Conservation (phyloP, 2,888 invertebrate species). For the Neoascia interrupta region DNA sequence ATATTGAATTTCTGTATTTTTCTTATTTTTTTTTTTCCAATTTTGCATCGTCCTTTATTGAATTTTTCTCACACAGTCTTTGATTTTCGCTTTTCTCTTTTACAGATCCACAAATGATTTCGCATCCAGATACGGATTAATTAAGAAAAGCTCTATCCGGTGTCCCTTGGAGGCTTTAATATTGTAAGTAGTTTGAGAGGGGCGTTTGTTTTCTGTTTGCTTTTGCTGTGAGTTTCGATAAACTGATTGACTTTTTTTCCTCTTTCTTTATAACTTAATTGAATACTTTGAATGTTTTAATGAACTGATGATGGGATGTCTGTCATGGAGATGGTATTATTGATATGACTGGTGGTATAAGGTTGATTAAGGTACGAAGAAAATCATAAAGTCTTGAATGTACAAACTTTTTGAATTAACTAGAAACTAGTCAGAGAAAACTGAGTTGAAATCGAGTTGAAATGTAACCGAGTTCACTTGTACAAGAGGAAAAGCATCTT, state of each 20-base stretch:
- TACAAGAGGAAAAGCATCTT: too few species aligned
- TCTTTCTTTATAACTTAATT: conserved; percentile 6
- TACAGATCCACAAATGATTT: conserved; percentile 60
- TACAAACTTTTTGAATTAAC: too few species aligned
- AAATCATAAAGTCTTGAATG: too few species aligned
- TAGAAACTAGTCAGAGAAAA: too few species aligned
- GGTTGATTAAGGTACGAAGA: too few species aligned
- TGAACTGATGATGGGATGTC: too few species aligned
- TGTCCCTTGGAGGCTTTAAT: conserved; percentile 7
- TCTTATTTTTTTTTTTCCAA: background rate
- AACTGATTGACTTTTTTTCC: background rate
- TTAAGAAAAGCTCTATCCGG: conserved; percentile 29
- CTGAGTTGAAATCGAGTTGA: too few species aligned
- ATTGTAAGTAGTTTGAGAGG: conserved; percentile 38
- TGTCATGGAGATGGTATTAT: too few species aligned
- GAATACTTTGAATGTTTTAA: conserved; percentile 23
- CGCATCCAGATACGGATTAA: conserved; percentile 48
- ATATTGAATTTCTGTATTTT: conserved; percentile 6
- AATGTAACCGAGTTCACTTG: too few species aligned
- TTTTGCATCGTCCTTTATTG: conserved; percentile 5
- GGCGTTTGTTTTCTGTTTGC: background rate
- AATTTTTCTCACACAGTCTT: background rate
- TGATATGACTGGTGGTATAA: too few species aligned
- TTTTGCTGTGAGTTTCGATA: background rate
- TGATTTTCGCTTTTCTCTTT: conserved; percentile 3